phyloP scores from a whole-genome alignment of 2,113 vertebrate species.

The Scytalopus superciliaris region DNA sequence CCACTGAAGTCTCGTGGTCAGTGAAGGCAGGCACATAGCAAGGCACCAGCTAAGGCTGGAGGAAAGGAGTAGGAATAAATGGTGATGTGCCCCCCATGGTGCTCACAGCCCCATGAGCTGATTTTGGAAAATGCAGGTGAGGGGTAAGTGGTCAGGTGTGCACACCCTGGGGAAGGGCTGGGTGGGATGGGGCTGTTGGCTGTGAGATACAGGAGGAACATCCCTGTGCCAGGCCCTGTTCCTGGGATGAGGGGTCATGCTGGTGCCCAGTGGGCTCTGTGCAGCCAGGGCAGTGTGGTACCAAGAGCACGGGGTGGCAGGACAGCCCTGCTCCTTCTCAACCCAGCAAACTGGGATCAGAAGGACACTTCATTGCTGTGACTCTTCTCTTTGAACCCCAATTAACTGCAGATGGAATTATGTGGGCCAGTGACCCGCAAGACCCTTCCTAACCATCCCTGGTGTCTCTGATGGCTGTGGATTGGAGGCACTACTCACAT shows the following conservation, averaged over 20 bases:
- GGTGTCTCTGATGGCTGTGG: background rate
- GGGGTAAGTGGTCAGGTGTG: background rate
- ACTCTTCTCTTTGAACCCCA: background rate
- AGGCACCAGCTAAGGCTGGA: background rate
- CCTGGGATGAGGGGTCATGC: background rate
- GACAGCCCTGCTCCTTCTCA: background rate
- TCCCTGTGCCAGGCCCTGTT: background rate
- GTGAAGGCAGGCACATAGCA: background rate
- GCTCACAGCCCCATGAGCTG: background rate
- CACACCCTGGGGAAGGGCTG: background rate
- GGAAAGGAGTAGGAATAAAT: background rate
- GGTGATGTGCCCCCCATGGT: background rate
- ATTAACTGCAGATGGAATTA: background rate
- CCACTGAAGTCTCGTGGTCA: background rate
- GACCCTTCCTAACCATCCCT: background rate
- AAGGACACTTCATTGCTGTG: background rate
- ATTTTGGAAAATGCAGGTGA: background rate
- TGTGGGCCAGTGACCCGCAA: background rate
- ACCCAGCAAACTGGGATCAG: background rate
- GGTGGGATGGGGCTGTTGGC: background rate
- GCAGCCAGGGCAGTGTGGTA: background rate
- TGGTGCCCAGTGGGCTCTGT: background rate
- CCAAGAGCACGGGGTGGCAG: background rate
- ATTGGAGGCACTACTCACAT: background rate
- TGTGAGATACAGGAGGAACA: background rate